Conservation (phyloP, 2,888 invertebrate genomes). For the Sthenelais limicola region DNA sequence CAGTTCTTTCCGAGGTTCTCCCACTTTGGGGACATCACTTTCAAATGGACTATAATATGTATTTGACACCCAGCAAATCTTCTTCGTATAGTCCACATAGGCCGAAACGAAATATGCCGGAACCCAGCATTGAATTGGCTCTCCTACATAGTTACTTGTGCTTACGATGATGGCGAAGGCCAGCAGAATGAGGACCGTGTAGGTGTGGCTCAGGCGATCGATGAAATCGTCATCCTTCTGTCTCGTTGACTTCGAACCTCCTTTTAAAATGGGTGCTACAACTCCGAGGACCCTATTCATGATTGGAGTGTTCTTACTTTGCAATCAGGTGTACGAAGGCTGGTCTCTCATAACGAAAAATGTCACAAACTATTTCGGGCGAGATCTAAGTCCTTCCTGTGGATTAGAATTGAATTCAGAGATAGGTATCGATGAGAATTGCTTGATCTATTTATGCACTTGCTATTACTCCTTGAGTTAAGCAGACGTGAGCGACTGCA, state of each 20-base stretch:
- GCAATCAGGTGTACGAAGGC: too few relatives aligned
- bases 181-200: conserved; percentile 81
- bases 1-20: conserved; percentile 62
- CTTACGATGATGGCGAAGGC: conserved; percentile 94
- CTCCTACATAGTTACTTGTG: conserved; percentile 95
- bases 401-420: too few relatives aligned
- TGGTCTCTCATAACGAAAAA: too few relatives aligned
- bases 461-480: too few relatives aligned
- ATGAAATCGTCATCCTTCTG: conserved; percentile 72
- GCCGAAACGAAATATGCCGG: conserved; percentile 74
- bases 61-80: conserved; percentile 75
- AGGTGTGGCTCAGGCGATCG: conserved; percentile 73
- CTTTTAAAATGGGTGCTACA: conserved; percentile 21
- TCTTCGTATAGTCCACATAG: conserved; percentile 75
- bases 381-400: too few relatives aligned
- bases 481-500: too few relatives aligned
- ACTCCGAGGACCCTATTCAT: conserved; percentile 37
- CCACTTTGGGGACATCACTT: conserved; percentile 69
- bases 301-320: too few relatives aligned
- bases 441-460: too few relatives aligned
- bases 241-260: conserved; percentile 12
- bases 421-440: too few relatives aligned
- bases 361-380: too few relatives aligned
- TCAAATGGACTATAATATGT: conserved; percentile 74
- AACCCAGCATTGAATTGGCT: conserved; percentile 91